A percentile compares a stretch with the other conserved stretches of the same genome.
Evolutionary conservation across 2,113 vertebrate genomes (phyloP).

Genomic region (Equus quagga): DNA sequence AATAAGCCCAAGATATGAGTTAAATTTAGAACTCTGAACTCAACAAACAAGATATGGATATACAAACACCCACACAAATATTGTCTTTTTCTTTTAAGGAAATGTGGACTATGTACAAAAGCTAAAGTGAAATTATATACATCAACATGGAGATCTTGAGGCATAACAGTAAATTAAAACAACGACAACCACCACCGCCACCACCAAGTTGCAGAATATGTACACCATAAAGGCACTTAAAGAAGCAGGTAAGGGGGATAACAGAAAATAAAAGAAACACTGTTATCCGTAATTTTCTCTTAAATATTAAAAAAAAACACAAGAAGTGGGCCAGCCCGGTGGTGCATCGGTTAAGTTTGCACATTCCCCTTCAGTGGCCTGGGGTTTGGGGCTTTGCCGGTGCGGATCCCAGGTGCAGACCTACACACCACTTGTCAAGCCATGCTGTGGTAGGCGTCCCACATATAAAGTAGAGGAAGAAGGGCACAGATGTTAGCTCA

Average conservation of each 20-base stretch:
- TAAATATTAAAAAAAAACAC: background rate
- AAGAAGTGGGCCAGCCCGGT: background rate
- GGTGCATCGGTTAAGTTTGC: too few relatives aligned
- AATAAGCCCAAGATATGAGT: background rate
- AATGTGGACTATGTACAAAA: background rate
- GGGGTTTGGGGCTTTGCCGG: too few relatives aligned
- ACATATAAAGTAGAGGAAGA: too few relatives aligned
- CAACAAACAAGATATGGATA: background rate
- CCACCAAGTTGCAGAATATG: background rate
- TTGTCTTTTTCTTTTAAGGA: background rate
- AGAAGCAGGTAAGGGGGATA: background rate
- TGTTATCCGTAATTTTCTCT: background rate
- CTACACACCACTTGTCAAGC: too few relatives aligned
- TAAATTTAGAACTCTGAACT: slow-evolving; percentile 27
- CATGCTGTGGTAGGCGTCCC: too few relatives aligned
- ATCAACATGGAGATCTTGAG: background rate
- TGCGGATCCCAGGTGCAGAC: too few relatives aligned
- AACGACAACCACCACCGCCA: too few relatives aligned
- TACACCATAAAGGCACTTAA: background rate
- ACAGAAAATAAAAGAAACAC: background rate
- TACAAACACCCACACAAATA: background rate
- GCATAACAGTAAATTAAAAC: background rate
- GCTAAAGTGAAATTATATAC: background rate
- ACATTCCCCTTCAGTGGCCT: too few relatives aligned
- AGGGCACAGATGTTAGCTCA: too few relatives aligned